These are phyloP conservation scores for Andinoacara biseriatus DNA, from an alignment of 2,113 vertebrate species.

Conservation along the genomic window DNA sequence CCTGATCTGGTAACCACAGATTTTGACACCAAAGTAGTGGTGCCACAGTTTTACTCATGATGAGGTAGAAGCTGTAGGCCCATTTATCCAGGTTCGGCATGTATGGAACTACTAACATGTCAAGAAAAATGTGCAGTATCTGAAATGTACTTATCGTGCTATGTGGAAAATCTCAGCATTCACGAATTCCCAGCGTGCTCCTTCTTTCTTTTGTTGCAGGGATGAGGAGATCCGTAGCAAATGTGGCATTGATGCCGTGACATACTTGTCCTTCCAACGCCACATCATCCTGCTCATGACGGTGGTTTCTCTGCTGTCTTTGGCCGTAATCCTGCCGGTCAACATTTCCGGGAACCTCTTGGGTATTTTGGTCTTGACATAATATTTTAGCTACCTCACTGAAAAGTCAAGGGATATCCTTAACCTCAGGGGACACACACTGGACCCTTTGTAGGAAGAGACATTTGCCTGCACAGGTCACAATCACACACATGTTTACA, in stretches of 20 bases:
- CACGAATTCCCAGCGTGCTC: not conserved
- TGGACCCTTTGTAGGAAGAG: slow-evolving; percentile 19
- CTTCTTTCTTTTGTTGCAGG: slow-evolving; percentile 75
- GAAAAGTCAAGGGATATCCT: slow-evolving; percentile 50
- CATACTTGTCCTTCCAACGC: slow-evolving; percentile 96
- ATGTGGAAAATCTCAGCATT: not conserved
- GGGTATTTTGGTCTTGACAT: slow-evolving; percentile 80
- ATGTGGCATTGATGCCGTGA: slow-evolving; percentile 92
- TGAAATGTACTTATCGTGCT: not conserved
- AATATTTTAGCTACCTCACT: slow-evolving; percentile 34
- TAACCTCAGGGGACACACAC: slow-evolving; percentile 30
- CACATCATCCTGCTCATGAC: slow-evolving; percentile 90
- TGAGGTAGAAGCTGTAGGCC: slow-evolving; percentile 25
- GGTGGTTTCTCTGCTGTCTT: slow-evolving; percentile 89
- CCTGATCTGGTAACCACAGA: slow-evolving; percentile 42
- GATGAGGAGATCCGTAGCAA: slow-evolving; percentile 94
- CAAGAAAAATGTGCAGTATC: not conserved
- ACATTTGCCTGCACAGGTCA: slow-evolving; percentile 60
- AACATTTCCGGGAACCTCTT: slow-evolving; percentile 92
- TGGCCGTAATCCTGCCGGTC: slow-evolving; percentile 92
- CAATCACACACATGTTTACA: slow-evolving; percentile 16
- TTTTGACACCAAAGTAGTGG: slow-evolving; percentile 40
- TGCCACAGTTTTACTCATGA: slow-evolving; percentile 44
- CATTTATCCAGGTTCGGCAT: slow-evolving; percentile 11
- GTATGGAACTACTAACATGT: not conserved